Evolutionary conservation across 2,797 vertebrate genomes (phyloP).

Genomic region (Valencia hispanica): DNA sequence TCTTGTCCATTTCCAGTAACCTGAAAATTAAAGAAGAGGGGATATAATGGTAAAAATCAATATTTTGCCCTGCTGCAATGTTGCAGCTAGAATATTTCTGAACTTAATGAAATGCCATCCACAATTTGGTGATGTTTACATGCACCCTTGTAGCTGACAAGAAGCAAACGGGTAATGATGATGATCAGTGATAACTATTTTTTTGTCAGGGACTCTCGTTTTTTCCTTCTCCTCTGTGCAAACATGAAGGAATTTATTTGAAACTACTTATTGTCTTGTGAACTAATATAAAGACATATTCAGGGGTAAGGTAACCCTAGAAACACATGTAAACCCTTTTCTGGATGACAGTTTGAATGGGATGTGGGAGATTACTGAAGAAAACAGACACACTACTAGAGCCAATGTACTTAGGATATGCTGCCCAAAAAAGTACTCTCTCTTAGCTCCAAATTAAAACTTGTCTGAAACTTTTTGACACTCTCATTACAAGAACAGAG

Average conservation of each 20-base stretch:
- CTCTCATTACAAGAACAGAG: neutral
- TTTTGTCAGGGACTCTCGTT: neutral
- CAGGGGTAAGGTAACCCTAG: neutral
- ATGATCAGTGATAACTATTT: neutral
- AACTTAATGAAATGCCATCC: neutral
- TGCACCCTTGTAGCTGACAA: constrained; percentile 5
- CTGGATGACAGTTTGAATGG: no score
- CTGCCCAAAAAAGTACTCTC: neutral
- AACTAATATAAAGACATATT: neutral
- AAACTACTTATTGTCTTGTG: neutral
- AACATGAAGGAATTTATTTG: neutral
- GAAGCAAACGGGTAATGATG: constrained; percentile 5
- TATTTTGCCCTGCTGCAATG: neutral
- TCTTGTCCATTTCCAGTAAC: constrained; percentile 91
- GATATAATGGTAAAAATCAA: neutral
- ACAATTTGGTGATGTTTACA: neutral
- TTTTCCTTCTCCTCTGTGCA: neutral
- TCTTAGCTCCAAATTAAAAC: neutral
- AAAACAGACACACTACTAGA: neutral
- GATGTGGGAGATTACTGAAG: neutral
- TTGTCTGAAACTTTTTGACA: neutral
- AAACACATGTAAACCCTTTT: neutral
- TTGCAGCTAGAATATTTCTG: neutral
- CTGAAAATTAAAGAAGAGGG: constrained; percentile 69
- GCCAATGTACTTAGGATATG: neutral